Conservation (phyloP, 2,113 vertebrate species). For the Arizona elegans region DNA sequence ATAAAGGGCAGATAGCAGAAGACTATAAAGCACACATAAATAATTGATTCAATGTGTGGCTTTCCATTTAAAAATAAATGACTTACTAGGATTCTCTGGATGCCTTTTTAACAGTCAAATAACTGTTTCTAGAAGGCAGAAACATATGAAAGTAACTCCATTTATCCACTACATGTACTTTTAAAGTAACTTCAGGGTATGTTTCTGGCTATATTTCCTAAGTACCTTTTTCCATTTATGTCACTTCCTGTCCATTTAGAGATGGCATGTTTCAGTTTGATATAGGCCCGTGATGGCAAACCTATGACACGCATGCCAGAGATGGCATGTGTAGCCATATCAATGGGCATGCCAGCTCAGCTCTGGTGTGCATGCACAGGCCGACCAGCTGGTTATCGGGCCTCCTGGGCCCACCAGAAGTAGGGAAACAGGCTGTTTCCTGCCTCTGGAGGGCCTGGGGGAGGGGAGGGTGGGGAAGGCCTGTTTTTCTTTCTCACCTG, state of each 20-base stretch:
- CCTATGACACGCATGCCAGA: no score
- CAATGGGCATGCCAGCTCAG: no score
- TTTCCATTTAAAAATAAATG: background rate
- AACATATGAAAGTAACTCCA: background rate
- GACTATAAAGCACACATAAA: background rate
- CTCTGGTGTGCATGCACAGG: no score
- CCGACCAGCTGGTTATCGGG: no score
- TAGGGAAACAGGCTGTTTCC: no score
- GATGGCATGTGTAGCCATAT: no score
- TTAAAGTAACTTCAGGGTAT: background rate
- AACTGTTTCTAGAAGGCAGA: background rate
- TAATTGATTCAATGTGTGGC: background rate
- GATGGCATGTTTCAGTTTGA: background rate
- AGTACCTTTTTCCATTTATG: background rate
- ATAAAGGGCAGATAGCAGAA: background rate
- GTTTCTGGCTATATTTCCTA: background rate
- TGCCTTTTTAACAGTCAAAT: background rate
- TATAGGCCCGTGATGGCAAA: background rate
- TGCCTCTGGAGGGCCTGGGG: no score
- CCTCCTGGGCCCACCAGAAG: no score
- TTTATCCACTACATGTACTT: background rate
- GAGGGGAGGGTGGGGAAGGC: no score
- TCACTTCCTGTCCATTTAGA: background rate
- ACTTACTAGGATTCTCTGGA: background rate
- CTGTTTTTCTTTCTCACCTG: no score